Base-by-base conservation (phyloP, 2,113 vertebrate genomes). In the Varanus komodoensis region DNA sequence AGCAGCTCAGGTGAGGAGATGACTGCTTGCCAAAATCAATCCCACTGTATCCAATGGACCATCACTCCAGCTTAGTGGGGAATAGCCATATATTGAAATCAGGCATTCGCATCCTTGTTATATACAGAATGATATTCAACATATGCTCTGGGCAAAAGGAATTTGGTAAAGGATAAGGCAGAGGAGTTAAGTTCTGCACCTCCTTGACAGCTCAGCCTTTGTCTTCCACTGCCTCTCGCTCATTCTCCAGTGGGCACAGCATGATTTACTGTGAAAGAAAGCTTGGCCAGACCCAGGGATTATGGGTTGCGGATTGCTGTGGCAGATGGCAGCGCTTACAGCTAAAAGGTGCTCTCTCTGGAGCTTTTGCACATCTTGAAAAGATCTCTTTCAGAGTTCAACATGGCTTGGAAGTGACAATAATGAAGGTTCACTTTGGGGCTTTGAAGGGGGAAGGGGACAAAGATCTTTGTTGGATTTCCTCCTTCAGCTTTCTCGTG, bases 241-340 rank as follows among this genome's bases (percentile, higher is more conserved):
- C 86, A 5, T 79, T 91, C 92, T 93, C 88, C 87, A 23, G 68
- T 80, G 95, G 95, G 93, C 95, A 89, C 95, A 93, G 91, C 92
- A 32, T 92, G 91, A 34, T 19, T 21, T 84, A 48, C 88, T 32
- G 86, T 79, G 57, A 61, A 54, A 32, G 2, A 87, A 38, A 48
- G 89, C 90, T 86, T 89, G 87, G 91, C 86, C 84, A 1, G 7
- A 17, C 79, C 68, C 1, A 1, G 9, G 92, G 94, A 94, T 94
- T 92, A 91, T 0, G 0, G 91, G 50, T 1, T 0, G 11, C 61
- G 83, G 92, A 82, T 23, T 82, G 74, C 68, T 0, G 78, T 50
- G 61, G 94, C 95, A 96, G 96, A 96, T 96, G 95, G 96, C 91
- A 93, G 91, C n/a, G 88, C 91, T 96, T 94, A 95, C 77, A 89